These are phyloP conservation scores for Xiphophorus maculatus DNA, from an alignment of 2,113 vertebrate genomes.

Conservation along the genomic window DNA sequence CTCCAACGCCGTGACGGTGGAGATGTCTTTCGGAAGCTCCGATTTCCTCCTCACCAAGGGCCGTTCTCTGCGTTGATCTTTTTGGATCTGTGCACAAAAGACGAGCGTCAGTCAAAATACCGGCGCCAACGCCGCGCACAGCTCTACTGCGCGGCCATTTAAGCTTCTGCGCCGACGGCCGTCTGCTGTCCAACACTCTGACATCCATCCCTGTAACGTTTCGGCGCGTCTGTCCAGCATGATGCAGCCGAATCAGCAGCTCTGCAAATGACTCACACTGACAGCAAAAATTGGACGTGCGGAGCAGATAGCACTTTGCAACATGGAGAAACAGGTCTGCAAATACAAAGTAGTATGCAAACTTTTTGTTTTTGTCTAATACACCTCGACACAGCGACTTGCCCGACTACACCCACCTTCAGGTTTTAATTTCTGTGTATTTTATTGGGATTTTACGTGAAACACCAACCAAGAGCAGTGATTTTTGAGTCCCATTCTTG, in stretches of 20 bases:
- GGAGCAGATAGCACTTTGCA: not conserved
- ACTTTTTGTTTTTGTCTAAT: not conserved
- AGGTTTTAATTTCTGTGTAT: not conserved
- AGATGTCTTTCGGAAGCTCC: slow-evolving; percentile 96
- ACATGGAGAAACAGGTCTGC: not conserved
- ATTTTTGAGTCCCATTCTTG: no score
- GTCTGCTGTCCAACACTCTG: not conserved
- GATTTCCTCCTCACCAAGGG: slow-evolving; percentile 94
- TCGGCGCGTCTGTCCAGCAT: not conserved
- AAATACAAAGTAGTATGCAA: not conserved
- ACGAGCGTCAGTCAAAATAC: not conserved
- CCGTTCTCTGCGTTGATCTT: slow-evolving; percentile 90
- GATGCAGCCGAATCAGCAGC: not conserved
- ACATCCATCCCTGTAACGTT: not conserved
- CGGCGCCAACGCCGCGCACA: not conserved
- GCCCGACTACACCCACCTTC: not conserved
- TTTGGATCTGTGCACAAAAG: slow-evolving; percentile 80
- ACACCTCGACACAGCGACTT: not conserved
- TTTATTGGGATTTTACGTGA: not conserved
- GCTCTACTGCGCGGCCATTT: not conserved
- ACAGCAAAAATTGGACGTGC: not conserved
- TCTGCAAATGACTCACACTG: not conserved
- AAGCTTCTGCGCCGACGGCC: not conserved
- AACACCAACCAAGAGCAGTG: not conserved
- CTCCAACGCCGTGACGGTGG: slow-evolving; percentile 95